Conservation (phyloP, 2,113 vertebrate species). For the Mobula hypostoma region DNA sequence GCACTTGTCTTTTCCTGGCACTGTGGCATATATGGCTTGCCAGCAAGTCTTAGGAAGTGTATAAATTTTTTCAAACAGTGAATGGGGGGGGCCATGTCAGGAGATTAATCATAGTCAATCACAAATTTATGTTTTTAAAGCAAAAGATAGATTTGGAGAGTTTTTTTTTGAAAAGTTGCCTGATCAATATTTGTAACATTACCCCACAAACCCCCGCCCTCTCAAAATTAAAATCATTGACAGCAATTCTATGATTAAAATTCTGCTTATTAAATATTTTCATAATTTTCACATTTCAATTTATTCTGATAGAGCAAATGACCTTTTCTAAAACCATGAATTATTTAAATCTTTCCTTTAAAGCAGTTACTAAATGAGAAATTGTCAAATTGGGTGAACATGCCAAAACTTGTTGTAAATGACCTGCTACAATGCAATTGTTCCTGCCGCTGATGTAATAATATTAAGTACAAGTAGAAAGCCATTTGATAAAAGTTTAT, state of each 20-base stretch:
- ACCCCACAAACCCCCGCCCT: neutral
- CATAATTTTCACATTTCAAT: neutral
- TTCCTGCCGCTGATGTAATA: neutral
- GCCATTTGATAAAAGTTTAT: slow-evolving; percentile 28
- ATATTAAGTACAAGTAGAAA: slow-evolving; percentile 22
- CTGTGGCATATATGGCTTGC: neutral
- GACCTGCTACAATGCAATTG: neutral
- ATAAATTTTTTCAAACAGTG: neutral
- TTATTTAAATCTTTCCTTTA: neutral
- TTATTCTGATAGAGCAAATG: neutral
- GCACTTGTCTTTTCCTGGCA: neutral
- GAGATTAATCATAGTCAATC: neutral
- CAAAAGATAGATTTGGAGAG: neutral
- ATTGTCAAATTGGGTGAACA: neutral
- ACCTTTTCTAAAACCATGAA: too few relatives aligned
- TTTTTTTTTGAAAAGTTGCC: neutral
- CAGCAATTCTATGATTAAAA: neutral
- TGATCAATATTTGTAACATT: neutral
- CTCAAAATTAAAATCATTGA: neutral
- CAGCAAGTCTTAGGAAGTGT: neutral
- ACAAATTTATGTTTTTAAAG: neutral
- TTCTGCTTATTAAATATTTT: neutral
- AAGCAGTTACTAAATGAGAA: neutral
- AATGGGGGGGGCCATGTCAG: neutral
- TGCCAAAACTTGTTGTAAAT: neutral